Base-by-base conservation (phyloP, 2,888 invertebrate genomes). In the Folsomia manolachei region DNA sequence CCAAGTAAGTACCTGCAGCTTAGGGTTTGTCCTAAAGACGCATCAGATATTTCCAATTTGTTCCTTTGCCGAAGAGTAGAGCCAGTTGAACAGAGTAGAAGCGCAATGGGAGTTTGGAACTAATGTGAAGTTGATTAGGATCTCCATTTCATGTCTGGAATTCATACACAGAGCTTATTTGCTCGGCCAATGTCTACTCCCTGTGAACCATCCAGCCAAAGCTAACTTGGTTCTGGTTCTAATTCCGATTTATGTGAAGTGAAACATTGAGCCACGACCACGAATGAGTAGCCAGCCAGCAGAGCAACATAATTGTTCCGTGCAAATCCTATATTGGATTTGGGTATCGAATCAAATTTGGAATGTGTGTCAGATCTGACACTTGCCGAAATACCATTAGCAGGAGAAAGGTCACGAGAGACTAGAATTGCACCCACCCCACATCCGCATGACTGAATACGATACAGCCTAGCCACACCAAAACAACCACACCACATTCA, bases 61-160 rank as follows among this genome's bases (percentile, higher is more conserved):
- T 56, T 19, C 56, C n/a, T n/a, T n/a, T n/a, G n/a, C n/a, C n/a
- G n/a, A n/a, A n/a, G n/a, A n/a, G n/a, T n/a, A n/a, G n/a, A n/a
- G n/a, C n/a, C n/a, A n/a, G n/a, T n/a, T n/a, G n/a, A 18, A n/a
- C 39, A 39, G 39, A 56, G 4, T 14, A 14, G 56, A n/a, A 19
- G 21, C 56, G 19, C 56, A 56, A 56, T 56, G 56, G 56, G 19
- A n/a, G 7, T 56, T 56, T 56, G 56, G 56, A 56, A 56, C 56
- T 56, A 56, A 56, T 56, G 56, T 56, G 56, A 21, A 56, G 56
- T 56, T 56, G 56, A 56, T 56, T 56, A 56, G 56, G 19, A 56
- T 56, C 56, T 56, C 56, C 56, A 56, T 56, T 56, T 56, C 56
- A 56, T 56, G 56, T n/a, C 56, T 56, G 19, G 56, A 56, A 56